Evolutionary conservation across 2,113 vertebrate species (phyloP).

Genomic region (Himantopus leucocephalus): DNA sequence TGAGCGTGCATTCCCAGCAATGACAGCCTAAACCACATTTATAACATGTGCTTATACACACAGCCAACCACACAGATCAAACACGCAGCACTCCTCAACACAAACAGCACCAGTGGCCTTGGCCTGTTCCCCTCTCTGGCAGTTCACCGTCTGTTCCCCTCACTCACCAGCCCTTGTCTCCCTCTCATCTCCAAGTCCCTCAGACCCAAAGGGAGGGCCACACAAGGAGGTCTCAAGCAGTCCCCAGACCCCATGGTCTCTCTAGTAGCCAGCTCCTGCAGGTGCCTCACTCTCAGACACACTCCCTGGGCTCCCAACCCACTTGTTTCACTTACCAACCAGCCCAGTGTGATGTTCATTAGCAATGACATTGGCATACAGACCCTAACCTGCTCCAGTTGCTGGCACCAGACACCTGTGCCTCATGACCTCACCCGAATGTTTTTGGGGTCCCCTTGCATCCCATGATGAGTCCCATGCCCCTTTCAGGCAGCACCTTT

Average conservation of each 20-base stretch:
- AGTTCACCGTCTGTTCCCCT: too few relatives aligned
- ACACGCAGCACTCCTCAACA: too few relatives aligned
- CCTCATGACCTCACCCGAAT: not conserved
- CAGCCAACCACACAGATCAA: not conserved
- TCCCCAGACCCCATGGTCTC: too few relatives aligned
- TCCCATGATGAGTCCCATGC: not conserved
- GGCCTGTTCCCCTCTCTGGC: too few relatives aligned
- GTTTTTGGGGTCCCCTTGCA: not conserved
- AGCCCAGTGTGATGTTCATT: not conserved
- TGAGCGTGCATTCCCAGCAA: not conserved
- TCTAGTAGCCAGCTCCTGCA: not conserved
- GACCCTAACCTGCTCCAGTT: not conserved
- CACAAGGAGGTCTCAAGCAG: not conserved
- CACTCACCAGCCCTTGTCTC: not conserved
- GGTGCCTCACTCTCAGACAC: not conserved
- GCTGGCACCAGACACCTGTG: not conserved
- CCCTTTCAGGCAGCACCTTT: not conserved
- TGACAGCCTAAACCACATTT: not conserved
- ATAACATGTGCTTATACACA: not conserved
- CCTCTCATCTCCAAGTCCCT: not conserved
- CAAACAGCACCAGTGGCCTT: not conserved
- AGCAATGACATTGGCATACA: not conserved
- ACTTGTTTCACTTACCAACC: not conserved
- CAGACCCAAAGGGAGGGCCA: not conserved
- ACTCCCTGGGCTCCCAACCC: not conserved